These are phyloP conservation scores for Phrynocephalus guinanensis DNA, from an alignment of 2,797 vertebrate genomes.

Conservation along the genomic window DNA sequence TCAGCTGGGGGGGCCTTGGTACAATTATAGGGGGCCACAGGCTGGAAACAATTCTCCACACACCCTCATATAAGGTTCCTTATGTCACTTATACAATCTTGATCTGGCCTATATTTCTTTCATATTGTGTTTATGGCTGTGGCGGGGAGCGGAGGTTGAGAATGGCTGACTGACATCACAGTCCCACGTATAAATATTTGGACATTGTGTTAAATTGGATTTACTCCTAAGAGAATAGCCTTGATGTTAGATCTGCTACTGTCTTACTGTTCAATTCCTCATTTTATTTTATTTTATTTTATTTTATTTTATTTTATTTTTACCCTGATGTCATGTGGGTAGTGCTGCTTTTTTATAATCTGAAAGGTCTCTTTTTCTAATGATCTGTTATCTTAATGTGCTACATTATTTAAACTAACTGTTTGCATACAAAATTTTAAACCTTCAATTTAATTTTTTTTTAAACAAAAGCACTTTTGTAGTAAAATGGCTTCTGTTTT, in stretches of 20 bases:
- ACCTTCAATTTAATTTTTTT: neutral
- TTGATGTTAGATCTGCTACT: neutral
- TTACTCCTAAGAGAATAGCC: neutral
- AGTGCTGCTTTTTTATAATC: neutral
- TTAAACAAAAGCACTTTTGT: neutral
- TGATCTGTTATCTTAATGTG: neutral
- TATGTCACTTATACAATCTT: no score
- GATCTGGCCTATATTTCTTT: no score
- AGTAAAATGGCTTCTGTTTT: neutral
- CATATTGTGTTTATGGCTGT: no score
- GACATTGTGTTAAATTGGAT: neutral
- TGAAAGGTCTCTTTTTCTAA: neutral
- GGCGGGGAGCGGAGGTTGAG: no score
- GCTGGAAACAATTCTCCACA: no score
- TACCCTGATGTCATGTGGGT: neutral
- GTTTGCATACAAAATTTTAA: neutral
- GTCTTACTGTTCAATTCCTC: neutral
- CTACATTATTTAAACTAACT: neutral
- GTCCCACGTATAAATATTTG: neutral
- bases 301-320: neutral
- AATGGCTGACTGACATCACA: neutral
- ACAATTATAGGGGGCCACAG: no score
- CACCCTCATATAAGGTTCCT: no score
- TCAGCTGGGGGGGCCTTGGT: no score
- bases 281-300: neutral